phyloP scores from a whole-genome alignment of 2,888 invertebrate species.

The Cataglyphis altisquamis region DNA sequence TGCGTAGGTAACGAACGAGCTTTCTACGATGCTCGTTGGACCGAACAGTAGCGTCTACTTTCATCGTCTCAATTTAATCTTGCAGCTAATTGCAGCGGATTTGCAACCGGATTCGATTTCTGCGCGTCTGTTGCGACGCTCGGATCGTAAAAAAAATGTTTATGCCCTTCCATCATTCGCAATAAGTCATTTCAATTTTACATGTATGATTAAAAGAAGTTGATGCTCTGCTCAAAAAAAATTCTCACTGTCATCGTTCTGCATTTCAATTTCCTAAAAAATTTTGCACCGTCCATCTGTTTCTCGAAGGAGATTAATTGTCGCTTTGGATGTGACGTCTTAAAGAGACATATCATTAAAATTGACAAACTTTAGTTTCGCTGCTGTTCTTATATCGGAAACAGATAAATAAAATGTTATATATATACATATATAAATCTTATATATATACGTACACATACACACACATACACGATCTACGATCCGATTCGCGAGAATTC shows the following conservation, averaged over 20 bases:
- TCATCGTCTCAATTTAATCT: slow-evolving; percentile 22
- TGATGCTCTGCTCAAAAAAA: neutral
- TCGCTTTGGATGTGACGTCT: neutral
- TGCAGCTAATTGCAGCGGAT: slow-evolving; percentile 28
- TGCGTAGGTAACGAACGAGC: neutral
- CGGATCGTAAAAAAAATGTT: neutral
- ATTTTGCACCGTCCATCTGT: neutral
- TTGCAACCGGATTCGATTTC: neutral
- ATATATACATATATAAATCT: no score
- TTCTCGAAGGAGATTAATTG: slow-evolving; percentile 15
- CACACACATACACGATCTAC: neutral
- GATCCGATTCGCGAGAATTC: slow-evolving; percentile 3
- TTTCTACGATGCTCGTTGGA: neutral
- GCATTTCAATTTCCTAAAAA: neutral
- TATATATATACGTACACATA: no score
- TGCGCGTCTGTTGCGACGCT: neutral
- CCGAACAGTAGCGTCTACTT: neutral
- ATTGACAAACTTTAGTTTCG: slow-evolving; percentile 15
- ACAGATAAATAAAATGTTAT: neutral
- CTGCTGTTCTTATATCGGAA: neutral
- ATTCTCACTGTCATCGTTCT: neutral
- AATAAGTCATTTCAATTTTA: neutral
- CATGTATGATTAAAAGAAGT: neutral
- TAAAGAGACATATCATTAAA: slow-evolving; percentile 16
- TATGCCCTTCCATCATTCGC: neutral